phyloP scores from a whole-genome alignment of 2,888 invertebrate genomes.

The Apamea crenata region DNA sequence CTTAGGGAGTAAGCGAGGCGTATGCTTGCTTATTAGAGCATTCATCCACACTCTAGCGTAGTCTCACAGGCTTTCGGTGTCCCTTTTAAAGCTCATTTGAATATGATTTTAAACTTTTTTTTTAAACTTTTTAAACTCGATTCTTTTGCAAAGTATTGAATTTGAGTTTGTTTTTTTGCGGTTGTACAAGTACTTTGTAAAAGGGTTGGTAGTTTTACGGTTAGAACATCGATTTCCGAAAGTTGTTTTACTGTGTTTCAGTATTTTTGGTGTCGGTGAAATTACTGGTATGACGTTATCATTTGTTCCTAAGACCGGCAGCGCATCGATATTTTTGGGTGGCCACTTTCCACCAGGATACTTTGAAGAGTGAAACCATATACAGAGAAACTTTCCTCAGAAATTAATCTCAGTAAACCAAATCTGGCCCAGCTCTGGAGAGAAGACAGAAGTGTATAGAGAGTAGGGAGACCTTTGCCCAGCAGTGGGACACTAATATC shows the following conservation, averaged over 20 bases:
- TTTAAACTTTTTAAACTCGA: too few species aligned
- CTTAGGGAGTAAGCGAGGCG: conserved; percentile 59
- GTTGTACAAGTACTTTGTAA: conserved; percentile 22
- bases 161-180: conserved; percentile 27
- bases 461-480: too few species aligned
- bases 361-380: background rate
- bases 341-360: background rate
- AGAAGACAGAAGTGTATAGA: too few species aligned
- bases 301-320: background rate
- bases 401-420: background rate
- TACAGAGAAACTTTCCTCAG: background rate
- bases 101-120: conserved; percentile 53
- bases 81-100: conserved; percentile 54
- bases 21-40: conserved; percentile 69
- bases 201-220: background rate
- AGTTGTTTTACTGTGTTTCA: background rate
- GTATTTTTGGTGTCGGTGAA: background rate
- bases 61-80: conserved; percentile 44
- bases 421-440: too few species aligned
- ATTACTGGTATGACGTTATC: background rate
- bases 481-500: too few species aligned
- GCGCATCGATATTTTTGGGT: background rate
- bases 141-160: conserved; percentile 16
- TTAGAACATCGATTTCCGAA: conserved; percentile 11
- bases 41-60: conserved; percentile 63